A percentile compares a stretch with the other conserved stretches of the same genome.
These are phyloP conservation scores for Pandemis corylana DNA, from an alignment of 2,888 invertebrate genomes.

Conservation along the genomic window DNA sequence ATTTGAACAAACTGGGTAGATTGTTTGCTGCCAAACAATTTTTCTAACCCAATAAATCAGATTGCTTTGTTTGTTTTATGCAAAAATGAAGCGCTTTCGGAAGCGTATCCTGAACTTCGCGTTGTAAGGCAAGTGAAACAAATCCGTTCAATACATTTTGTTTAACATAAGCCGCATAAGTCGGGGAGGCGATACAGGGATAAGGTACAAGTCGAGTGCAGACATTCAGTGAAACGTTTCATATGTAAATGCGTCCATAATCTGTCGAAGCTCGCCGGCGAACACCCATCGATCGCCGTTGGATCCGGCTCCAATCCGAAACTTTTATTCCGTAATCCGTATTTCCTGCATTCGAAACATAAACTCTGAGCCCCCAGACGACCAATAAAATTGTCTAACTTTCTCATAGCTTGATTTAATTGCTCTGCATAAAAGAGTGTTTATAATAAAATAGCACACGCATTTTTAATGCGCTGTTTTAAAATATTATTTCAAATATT, in stretches of 20 bases:
- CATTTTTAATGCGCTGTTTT: neutral
- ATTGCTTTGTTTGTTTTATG: slow-evolving; percentile 10
- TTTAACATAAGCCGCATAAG: slow-evolving; percentile 57
- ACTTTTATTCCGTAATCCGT: slow-evolving; percentile 59
- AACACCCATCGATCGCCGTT: slow-evolving; percentile 72
- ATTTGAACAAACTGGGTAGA: neutral
- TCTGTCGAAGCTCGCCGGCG: slow-evolving; percentile 69
- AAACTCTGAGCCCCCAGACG: slow-evolving; percentile 30
- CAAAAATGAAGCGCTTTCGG: slow-evolving; percentile 18
- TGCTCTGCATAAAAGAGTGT: slow-evolving; percentile 25
- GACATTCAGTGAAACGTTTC: slow-evolving; percentile 78
- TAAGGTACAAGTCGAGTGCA: slow-evolving; percentile 72
- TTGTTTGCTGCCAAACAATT: slow-evolving; percentile 9
- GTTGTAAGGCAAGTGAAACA: slow-evolving; percentile 39
- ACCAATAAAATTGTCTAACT: slow-evolving; percentile 35
- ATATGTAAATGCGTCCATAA: slow-evolving; percentile 80
- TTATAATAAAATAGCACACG: neutral
- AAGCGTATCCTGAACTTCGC: slow-evolving; percentile 15
- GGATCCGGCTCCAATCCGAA: slow-evolving; percentile 65
- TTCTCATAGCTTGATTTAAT: slow-evolving; percentile 35
- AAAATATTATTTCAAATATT: neutral
- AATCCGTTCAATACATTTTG: slow-evolving; percentile 42
- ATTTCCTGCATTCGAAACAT: slow-evolving; percentile 36
- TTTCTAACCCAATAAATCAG: slow-evolving; percentile 18
- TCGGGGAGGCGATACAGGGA: slow-evolving; percentile 57